Conservation (phyloP, 2,113 vertebrate species). For the Nothocercus julius region DNA sequence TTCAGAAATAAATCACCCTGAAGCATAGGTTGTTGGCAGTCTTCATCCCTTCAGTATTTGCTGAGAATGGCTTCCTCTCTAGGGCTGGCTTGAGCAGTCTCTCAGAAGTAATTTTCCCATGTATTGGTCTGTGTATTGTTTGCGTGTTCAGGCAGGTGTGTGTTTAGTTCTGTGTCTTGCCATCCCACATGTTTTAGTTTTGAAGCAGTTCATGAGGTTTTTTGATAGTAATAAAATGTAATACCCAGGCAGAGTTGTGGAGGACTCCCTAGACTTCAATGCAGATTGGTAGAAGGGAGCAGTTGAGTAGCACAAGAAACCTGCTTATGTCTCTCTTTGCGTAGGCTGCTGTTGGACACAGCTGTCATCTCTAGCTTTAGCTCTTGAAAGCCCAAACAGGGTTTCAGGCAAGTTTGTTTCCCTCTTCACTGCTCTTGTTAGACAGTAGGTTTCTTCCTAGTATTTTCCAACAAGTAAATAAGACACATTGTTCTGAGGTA, state of each 20-base stretch:
- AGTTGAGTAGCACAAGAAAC: background rate
- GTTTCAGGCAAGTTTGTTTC: background rate
- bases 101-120: background rate
- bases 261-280: background rate
- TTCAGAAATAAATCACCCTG: background rate
- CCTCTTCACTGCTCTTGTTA: background rate
- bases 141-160: background rate
- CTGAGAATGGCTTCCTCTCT: background rate
- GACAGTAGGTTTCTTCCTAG: background rate
- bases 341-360: background rate
- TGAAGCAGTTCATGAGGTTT: background rate
- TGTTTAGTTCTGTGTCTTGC: background rate
- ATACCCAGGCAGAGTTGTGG: background rate
- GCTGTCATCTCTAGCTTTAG: background rate
- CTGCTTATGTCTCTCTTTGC: background rate
- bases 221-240: background rate
- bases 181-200: background rate
- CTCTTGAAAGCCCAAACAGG: background rate
- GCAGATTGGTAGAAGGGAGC: background rate
- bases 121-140: background rate
- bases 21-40: background rate
- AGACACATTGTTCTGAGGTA: fast-evolving
- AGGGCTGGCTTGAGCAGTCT: background rate
- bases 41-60: background rate
- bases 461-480: background rate